These are phyloP conservation scores for Sebastes wilsoni DNA, from an alignment of 2,797 vertebrate species.

Conservation along the genomic window DNA sequence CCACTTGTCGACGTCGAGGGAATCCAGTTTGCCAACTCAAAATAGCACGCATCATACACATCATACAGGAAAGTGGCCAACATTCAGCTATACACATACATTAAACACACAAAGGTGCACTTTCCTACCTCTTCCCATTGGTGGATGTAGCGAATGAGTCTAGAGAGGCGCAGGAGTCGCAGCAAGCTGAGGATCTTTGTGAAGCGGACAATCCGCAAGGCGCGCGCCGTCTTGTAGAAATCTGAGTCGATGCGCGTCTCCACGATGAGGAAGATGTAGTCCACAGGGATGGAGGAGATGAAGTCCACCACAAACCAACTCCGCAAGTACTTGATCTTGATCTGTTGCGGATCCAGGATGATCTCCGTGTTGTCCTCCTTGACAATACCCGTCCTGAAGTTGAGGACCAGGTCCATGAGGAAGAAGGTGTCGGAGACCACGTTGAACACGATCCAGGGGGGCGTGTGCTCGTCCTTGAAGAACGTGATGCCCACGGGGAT, in stretches of 20 bases:
- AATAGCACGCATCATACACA: not conserved
- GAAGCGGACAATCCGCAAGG: slow-evolving; percentile 96
- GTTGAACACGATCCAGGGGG: slow-evolving; percentile 99
- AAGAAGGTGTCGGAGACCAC: slow-evolving; percentile 99
- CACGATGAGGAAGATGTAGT: slow-evolving; percentile 99
- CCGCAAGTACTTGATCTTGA: slow-evolving; percentile 97
- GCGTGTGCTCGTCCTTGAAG: slow-evolving; percentile 99
- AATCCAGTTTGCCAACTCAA: not conserved
- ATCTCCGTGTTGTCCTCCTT: slow-evolving; percentile 99
- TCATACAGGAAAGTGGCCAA: not conserved
- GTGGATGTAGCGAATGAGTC: slow-evolving; percentile 98
- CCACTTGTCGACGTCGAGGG: not conserved
- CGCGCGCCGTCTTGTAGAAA: slow-evolving; percentile 98
- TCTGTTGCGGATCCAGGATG: slow-evolving; percentile 95
- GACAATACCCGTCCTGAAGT: slow-evolving; percentile 98
- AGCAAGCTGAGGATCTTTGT: slow-evolving; percentile 98
- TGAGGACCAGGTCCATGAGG: slow-evolving; percentile 98
- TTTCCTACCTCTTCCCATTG: slow-evolving; percentile 97
- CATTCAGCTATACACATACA: not conserved
- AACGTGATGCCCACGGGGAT: slow-evolving; percentile 99
- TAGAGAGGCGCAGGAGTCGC: slow-evolving; percentile 92
- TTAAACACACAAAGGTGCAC: not conserved
- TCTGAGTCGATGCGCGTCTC: slow-evolving; percentile 98
- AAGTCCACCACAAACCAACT: slow-evolving; percentile 99
- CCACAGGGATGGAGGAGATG: slow-evolving; percentile 98